Percentiles rank a stretch among this genome's conserved stretches.
phyloP scores from a whole-genome alignment of 1,140 invertebrate genomes.

The Gonioctena quinquepunctata region DNA sequence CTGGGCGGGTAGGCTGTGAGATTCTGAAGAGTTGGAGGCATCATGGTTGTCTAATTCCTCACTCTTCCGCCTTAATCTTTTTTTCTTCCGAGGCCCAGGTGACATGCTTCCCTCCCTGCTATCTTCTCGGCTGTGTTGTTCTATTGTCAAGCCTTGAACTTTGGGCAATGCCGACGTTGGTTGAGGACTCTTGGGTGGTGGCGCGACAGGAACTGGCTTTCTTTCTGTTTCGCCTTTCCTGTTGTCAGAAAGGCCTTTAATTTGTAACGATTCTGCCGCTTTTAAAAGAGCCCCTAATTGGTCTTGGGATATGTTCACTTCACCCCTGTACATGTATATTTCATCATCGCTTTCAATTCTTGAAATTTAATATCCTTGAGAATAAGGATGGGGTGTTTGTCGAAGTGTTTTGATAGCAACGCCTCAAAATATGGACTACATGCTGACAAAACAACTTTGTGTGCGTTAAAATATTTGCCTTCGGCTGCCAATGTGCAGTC shows the following conservation, averaged over 20 bases:
- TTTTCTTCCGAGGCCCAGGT: slow-evolving; percentile 69
- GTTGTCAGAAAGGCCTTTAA: slow-evolving; percentile 88
- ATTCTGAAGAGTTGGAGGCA: slow-evolving; percentile 62
- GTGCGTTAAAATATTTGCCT: slow-evolving; percentile 87
- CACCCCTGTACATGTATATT: slow-evolving; percentile 94
- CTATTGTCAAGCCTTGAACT: slow-evolving; percentile 58
- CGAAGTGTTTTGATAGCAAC: slow-evolving; percentile 82
- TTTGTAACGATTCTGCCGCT: slow-evolving; percentile 88
- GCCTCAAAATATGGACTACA: slow-evolving; percentile 94
- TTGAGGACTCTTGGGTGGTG: slow-evolving; percentile 47
- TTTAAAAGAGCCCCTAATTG: slow-evolving; percentile 86
- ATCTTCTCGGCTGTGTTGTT: slow-evolving; percentile 55
- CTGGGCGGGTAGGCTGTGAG: slow-evolving; percentile 58
- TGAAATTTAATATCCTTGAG: slow-evolving; percentile 90
- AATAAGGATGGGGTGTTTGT: slow-evolving; percentile 90
- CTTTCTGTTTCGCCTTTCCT: slow-evolving; percentile 57
- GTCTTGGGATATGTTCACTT: slow-evolving; percentile 92
- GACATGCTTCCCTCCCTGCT: slow-evolving; percentile 73
- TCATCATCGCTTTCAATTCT: slow-evolving; percentile 89
- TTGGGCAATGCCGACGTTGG: slow-evolving; percentile 46
- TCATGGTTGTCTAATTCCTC: slow-evolving; percentile 58
- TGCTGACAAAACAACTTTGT: slow-evolving; percentile 91
- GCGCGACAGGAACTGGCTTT: slow-evolving; percentile 52
- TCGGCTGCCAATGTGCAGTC: slow-evolving; percentile 92
- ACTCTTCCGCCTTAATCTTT: slow-evolving; percentile 62